Conservation (phyloP, 1,140 invertebrate species). For the Pygmarrhopalites habei region DNA sequence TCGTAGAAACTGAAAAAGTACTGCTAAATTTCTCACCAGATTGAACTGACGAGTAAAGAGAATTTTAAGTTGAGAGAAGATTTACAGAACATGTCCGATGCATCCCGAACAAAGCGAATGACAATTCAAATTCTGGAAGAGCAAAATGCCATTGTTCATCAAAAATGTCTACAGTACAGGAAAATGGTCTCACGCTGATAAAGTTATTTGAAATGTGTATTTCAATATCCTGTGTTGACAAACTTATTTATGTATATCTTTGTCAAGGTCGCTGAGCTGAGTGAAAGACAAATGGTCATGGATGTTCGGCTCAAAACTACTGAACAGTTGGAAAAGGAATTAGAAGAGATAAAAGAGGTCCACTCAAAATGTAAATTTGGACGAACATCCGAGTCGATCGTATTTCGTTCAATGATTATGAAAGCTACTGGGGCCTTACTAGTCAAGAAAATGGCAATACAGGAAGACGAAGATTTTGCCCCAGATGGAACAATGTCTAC, state of each 20-base stretch:
- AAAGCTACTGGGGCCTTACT: background rate
- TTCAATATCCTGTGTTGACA: too few species aligned
- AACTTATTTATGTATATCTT: too few species aligned
- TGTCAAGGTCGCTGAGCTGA: conserved; percentile 14
- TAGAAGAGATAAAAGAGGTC: conserved; percentile 9
- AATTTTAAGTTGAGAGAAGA: conserved; percentile 28
- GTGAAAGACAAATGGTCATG: conserved; percentile 29
- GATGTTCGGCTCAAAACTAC: conserved; percentile 17
- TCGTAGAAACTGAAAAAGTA: too few species aligned
- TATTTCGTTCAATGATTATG: conserved; percentile 2
- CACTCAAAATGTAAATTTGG: conserved; percentile 24
- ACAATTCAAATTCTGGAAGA: conserved; percentile 33
- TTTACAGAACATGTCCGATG: background rate
- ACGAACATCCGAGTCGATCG: conserved; percentile 10
- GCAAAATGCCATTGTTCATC: conserved; percentile 24
- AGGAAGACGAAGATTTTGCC: too few species aligned
- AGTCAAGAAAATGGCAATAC: background rate
- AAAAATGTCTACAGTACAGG: conserved; percentile 30
- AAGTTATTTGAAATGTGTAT: too few species aligned
- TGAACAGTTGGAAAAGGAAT: conserved; percentile 16
- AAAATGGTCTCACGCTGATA: too few species aligned
- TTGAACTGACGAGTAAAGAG: conserved; percentile 30
- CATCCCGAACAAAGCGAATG: conserved; percentile 21
- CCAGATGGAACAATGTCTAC: too few species aligned
- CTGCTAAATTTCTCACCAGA: too few species aligned